Conservation (phyloP, 2,113 vertebrate genomes). For the Eira barbara region DNA sequence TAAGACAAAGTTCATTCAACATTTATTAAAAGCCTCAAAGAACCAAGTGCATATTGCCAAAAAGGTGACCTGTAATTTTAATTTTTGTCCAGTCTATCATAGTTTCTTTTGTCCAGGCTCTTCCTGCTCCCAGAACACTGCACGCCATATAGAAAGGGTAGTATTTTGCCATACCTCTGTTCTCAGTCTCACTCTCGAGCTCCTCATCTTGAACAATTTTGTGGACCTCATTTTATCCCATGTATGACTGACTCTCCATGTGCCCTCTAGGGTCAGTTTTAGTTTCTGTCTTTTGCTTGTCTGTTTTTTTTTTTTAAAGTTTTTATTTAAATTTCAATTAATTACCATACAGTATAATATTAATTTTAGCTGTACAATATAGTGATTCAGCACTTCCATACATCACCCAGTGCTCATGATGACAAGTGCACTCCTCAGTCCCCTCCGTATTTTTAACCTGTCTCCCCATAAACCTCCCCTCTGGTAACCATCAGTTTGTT, state of each 20-base stretch:
- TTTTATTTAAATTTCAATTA: not conserved
- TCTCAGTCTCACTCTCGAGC: not conserved
- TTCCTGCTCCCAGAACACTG: not conserved
- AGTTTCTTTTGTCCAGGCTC: not conserved
- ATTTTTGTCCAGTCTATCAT: not conserved
- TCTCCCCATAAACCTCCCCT: not conserved
- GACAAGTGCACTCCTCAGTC: not conserved
- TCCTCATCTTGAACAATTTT: not conserved
- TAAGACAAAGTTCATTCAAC: not conserved
- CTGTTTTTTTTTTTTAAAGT: not conserved
- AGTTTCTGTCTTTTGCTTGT: not conserved
- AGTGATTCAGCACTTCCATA: not conserved
- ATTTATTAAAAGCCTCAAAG: not conserved
- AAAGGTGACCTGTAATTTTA: not conserved
- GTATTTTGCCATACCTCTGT: not conserved
- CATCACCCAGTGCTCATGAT: not conserved
- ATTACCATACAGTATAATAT: not conserved
- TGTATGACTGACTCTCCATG: not conserved
- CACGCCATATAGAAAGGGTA: accelerated
- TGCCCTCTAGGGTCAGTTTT: not conserved
- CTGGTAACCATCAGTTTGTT: not conserved
- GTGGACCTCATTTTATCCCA: not conserved
- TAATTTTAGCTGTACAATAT: not conserved
- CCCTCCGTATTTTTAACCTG: not conserved
- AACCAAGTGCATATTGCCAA: not conserved